These are phyloP conservation scores for Scalopus aquaticus DNA, from an alignment of 2,113 vertebrate species.

Conservation along the genomic window DNA sequence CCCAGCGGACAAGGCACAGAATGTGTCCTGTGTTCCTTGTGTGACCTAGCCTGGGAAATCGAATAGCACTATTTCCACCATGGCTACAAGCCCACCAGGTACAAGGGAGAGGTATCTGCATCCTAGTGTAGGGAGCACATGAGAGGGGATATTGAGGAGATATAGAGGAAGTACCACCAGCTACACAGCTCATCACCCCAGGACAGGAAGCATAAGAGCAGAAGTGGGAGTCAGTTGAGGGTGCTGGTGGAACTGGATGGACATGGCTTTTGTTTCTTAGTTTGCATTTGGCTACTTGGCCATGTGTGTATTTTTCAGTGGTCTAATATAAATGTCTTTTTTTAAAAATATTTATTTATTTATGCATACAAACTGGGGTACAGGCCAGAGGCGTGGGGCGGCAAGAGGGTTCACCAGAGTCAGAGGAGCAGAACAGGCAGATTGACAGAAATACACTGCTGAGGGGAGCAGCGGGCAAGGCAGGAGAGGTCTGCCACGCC, in stretches of 20 bases:
- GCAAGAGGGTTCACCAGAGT: no score
- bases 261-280: not conserved
- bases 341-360: no score
- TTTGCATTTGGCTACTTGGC: not conserved
- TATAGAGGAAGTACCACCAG: not conserved
- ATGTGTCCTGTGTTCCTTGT: not conserved
- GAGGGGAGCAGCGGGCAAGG: no score
- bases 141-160: no score
- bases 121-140: not conserved
- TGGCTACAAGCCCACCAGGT: no score
- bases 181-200: not conserved
- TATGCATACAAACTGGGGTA: no score
- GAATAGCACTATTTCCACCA: not conserved
- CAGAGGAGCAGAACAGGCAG: no score
- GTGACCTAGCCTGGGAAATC: not conserved
- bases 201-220: not conserved
- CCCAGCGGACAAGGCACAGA: not conserved
- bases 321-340: not conserved
- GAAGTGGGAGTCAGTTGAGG: no score
- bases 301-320: not conserved
- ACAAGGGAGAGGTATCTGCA: not conserved
- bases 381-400: no score
- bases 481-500: no score
- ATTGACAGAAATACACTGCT: no score
- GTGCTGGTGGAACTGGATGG: not conserved